Evolutionary conservation across 2,888 invertebrate genomes (phyloP).

Genomic region (Hipparchia semele): DNA sequence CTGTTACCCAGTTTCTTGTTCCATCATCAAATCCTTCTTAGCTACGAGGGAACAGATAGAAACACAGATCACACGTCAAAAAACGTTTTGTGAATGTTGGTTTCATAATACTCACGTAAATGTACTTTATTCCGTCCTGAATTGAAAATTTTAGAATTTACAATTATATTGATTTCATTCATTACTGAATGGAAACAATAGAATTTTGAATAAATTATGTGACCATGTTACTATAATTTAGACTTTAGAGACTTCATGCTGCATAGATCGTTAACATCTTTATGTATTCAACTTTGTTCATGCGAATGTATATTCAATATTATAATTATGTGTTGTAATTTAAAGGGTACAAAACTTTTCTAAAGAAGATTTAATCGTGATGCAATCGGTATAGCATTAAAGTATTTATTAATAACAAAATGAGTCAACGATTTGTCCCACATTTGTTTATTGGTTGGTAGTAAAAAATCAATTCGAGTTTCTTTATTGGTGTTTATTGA

Average conservation of each 20-base stretch:
- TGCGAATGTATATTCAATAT: neutral
- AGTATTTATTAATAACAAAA: neutral
- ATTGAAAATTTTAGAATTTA: neutral
- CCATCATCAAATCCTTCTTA: no score
- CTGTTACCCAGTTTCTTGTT: no score
- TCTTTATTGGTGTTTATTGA: no score
- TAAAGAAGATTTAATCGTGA: neutral
- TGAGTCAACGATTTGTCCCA: neutral
- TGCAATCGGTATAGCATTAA: neutral
- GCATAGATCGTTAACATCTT: neutral
- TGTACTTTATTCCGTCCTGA: neutral
- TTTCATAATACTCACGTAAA: neutral
- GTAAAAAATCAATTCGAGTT: neutral
- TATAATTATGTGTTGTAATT: no score
- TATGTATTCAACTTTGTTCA: neutral
- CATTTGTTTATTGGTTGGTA: neutral
- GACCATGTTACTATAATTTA: neutral
- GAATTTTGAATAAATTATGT: conserved; percentile 10
- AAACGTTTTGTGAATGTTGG: neutral
- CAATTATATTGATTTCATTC: neutral
- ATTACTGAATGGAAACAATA: neutral
- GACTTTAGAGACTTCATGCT: neutral
- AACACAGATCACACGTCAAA: no score
- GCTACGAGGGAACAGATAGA: no score
- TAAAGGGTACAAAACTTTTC: neutral